Percentiles rank a stretch among this genome's conserved stretches.
phyloP scores from a whole-genome alignment of 2,888 invertebrate species.

The Notodonta dromedarius region DNA sequence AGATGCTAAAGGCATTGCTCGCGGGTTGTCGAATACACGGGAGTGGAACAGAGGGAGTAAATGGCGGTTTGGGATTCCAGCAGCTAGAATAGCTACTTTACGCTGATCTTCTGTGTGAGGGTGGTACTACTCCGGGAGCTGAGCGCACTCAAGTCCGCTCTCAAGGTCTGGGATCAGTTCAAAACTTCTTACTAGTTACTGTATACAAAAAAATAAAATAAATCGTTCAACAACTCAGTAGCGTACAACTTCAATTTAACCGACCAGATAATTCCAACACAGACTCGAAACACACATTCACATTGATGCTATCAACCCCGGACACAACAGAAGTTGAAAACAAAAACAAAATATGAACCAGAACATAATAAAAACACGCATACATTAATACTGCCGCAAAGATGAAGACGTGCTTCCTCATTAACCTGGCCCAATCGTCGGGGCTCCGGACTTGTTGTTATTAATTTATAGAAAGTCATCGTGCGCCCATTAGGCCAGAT shows the following conservation, averaged over 20 bases:
- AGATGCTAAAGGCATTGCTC: too few relatives aligned
- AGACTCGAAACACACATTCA: conserved; percentile 22
- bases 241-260: background rate
- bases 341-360: conserved; percentile 51
- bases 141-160: too few relatives aligned
- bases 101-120: too few relatives aligned
- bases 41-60: too few relatives aligned
- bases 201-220: too few relatives aligned
- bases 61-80: too few relatives aligned
- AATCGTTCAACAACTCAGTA: too few relatives aligned
- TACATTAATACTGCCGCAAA: conserved; percentile 55
- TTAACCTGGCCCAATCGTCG: conserved; percentile 75
- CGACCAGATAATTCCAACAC: background rate
- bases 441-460: conserved; percentile 73
- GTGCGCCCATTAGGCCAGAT: conserved; percentile 75
- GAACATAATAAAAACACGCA: conserved; percentile 60
- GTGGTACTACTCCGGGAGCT: too few relatives aligned
- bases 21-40: too few relatives aligned
- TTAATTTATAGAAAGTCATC: conserved; percentile 84
- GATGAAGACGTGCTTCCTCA: conserved; percentile 78
- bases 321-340: conserved; percentile 54
- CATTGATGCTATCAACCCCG: conserved; percentile 39
- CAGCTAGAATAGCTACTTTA: too few relatives aligned
- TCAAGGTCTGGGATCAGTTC: too few relatives aligned
- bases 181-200: too few relatives aligned